A percentile compares a stretch with the other conserved stretches of the same genome.
These are phyloP conservation scores for Leptocoma aspasia DNA, from an alignment of 2,113 vertebrate genomes.

Conservation along the genomic window DNA sequence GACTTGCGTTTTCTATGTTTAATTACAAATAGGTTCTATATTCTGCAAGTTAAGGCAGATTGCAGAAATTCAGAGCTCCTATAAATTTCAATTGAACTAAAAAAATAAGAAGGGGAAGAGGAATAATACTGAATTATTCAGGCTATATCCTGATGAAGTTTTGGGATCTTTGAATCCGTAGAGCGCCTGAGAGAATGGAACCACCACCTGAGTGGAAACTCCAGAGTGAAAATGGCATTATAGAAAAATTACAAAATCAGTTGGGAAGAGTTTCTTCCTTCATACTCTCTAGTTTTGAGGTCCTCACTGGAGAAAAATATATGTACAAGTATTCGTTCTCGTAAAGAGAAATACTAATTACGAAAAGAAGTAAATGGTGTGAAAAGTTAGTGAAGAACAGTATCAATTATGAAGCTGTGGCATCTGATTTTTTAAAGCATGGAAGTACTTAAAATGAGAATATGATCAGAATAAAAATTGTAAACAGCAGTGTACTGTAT, in stretches of 20 bases:
- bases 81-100: background rate
- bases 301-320: background rate
- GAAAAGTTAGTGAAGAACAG: background rate
- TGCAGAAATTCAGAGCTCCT: background rate
- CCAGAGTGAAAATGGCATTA: background rate
- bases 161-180: background rate
- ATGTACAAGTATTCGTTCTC: background rate
- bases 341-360: background rate
- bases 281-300: background rate
- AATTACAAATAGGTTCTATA: background rate
- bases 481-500: fast-evolving
- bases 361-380: background rate
- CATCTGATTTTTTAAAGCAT: background rate
- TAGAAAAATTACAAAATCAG: background rate
- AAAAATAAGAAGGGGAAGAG: background rate
- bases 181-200: background rate
- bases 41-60: background rate
- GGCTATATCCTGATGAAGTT: background rate
- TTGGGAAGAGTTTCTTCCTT: background rate
- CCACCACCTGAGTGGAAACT: background rate
- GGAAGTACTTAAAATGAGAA: background rate
- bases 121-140: background rate
- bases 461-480: background rate
- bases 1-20: background rate
- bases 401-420: background rate